Evolutionary conservation across 2,113 vertebrate species (phyloP).

Genomic region (Seriola quinqueradiata): DNA sequence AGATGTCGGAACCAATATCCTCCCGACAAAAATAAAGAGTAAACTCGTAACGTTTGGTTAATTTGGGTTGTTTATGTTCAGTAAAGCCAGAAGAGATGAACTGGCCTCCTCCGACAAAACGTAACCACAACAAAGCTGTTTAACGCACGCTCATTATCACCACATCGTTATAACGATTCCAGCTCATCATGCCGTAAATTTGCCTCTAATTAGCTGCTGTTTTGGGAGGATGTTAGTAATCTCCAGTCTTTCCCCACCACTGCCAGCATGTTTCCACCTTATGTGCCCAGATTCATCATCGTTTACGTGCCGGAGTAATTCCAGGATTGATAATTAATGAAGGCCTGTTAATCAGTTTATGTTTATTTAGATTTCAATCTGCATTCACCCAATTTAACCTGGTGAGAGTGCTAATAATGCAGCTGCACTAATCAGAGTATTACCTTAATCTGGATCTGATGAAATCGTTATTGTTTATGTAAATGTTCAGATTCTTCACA

Average conservation of each 20-base stretch:
- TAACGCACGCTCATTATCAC: background rate
- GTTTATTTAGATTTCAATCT: conserved; percentile 35
- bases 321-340: background rate
- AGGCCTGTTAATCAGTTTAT: conserved; percentile 28
- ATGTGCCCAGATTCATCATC: background rate
- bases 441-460: conserved; percentile 11
- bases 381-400: conserved; percentile 34
- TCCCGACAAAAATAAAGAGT: background rate
- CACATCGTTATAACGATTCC: background rate
- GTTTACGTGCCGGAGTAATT: conserved; percentile 24
- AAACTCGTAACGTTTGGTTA: background rate
- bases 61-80: background rate
- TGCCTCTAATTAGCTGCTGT: conserved; percentile 6
- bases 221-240: background rate
- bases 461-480: conserved; percentile 34
- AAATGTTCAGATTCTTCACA: background rate
- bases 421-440: conserved; percentile 3
- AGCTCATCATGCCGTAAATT: background rate
- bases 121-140: background rate
- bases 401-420: background rate
- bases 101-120: background rate
- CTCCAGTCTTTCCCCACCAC: background rate
- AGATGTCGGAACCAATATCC: background rate
- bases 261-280: background rate
- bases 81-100: background rate